Conservation (phyloP, 2,888 invertebrate genomes). For the Lagria hirta region DNA sequence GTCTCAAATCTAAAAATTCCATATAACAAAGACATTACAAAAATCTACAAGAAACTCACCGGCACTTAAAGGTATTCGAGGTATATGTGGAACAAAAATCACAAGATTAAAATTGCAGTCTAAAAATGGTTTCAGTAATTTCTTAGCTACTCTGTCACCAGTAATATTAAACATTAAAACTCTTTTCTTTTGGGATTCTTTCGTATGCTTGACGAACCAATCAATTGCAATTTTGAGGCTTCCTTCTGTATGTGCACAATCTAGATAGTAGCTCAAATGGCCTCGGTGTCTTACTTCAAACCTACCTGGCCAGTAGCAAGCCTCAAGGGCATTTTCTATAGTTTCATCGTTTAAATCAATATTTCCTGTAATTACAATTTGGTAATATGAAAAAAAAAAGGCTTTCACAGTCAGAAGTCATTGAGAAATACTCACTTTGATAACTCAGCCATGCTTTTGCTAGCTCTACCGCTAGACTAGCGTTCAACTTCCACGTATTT, state of each 20-base stretch:
- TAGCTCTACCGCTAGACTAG: conserved; percentile 85
- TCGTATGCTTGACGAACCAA: conserved; percentile 72
- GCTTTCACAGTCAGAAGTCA: too few relatives aligned
- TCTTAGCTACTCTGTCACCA: conserved; percentile 65
- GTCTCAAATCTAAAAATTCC: too few relatives aligned
- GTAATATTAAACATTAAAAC: conserved; percentile 78
- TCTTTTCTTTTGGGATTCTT: conserved; percentile 46
- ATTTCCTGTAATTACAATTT: too few relatives aligned
- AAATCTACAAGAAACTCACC: conserved; percentile 1
- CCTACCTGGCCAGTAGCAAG: conserved; percentile 82
- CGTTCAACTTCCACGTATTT: conserved; percentile 77
- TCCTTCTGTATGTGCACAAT: conserved; percentile 94
- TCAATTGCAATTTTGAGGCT: conserved; percentile 79
- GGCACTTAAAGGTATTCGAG: conserved; percentile 5
- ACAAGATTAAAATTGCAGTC: conserved; percentile 57
- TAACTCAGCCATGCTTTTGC: conserved; percentile 70
- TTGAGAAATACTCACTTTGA: too few relatives aligned
- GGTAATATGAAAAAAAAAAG: too few relatives aligned
- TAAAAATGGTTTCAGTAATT: conserved; percentile 62
- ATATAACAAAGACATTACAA: conserved; percentile 56
- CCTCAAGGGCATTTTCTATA: conserved; percentile 62
- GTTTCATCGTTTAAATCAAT: too few relatives aligned
- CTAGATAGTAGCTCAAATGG: conserved; percentile 72
- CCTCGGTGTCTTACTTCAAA: conserved; percentile 70
- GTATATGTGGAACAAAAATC: conserved; percentile 64